A percentile compares a stretch with the other conserved stretches of the same genome.
These are phyloP conservation scores for Limanda limanda DNA, from an alignment of 2,113 vertebrate species.

Conservation along the genomic window DNA sequence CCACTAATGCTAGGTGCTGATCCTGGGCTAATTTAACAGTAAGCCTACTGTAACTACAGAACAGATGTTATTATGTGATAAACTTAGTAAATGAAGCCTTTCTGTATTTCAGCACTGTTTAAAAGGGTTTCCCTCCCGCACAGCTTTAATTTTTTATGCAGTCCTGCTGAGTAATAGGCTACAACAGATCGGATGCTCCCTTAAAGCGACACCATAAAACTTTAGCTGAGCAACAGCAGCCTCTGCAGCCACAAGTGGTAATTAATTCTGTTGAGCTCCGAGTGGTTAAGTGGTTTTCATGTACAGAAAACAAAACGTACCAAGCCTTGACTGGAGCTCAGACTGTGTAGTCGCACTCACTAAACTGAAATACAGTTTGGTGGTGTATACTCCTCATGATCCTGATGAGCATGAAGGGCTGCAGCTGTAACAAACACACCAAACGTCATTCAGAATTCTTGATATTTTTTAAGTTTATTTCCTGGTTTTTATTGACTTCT, in stretches of 20 bases:
- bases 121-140: not conserved
- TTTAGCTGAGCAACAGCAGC: not conserved
- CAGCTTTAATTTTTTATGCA: slow-evolving; percentile 11
- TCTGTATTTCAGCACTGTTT: not conserved
- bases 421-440: not conserved
- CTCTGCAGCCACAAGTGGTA: not conserved
- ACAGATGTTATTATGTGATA: not conserved
- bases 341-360: not conserved
- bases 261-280: not conserved
- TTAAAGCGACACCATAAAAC: slow-evolving; percentile 6
- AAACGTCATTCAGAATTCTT: too few relatives aligned
- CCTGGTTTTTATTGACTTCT: too few relatives aligned
- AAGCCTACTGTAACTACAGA: not conserved
- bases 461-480: too few relatives aligned
- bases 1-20: slow-evolving; percentile 9
- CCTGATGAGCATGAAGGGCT: not conserved
- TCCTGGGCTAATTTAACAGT: not conserved
- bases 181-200: slow-evolving; percentile 12
- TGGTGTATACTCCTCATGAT: not conserved
- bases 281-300: not conserved
- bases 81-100: not conserved
- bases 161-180: slow-evolving; percentile 11
- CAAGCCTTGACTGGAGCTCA: not conserved
- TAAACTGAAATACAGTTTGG: not conserved
- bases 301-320: not conserved